Conservation (phyloP, 1,140 invertebrate genomes). For the Diabrotica virgifera region DNA sequence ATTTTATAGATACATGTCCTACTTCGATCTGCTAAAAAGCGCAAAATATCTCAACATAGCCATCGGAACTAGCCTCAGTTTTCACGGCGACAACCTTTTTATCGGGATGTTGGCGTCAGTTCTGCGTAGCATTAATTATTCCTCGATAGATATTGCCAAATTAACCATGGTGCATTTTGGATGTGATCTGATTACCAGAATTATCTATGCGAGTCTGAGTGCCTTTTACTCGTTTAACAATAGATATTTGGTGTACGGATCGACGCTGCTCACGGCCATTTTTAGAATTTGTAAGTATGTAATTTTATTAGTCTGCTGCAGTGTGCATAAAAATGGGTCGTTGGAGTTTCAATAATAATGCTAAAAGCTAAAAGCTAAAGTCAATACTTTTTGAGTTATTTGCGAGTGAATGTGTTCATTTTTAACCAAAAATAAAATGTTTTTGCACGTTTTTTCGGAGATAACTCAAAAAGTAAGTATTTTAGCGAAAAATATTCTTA, state of each 20-base stretch:
- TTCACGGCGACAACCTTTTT: constrained; percentile 41
- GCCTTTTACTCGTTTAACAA: constrained; percentile 32
- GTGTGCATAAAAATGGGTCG: no score
- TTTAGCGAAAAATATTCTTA: no score
- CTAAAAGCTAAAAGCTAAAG: no score
- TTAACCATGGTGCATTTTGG: constrained; percentile 39
- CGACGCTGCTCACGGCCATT: constrained; percentile 33
- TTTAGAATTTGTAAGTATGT: constrained; percentile 36
- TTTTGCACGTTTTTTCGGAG: no score
- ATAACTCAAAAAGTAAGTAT: no score
- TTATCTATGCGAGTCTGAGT: constrained; percentile 34
- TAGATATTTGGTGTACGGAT: constrained; percentile 37
- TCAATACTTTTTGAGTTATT: no score
- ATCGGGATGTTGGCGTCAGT: constrained; percentile 39
- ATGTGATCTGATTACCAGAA: constrained; percentile 36
- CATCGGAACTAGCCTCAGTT: constrained; percentile 37
- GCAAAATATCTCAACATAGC: constrained; percentile 38
- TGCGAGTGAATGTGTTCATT: no score
- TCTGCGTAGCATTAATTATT: constrained; percentile 35
- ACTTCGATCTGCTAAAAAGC: constrained; percentile 40
- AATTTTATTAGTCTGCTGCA: no score
- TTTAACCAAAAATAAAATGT: no score
- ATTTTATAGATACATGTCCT: constrained; percentile 22
- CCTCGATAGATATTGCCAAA: constrained; percentile 30
- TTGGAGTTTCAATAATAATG: no score